phyloP scores from a whole-genome alignment of 2,797 vertebrate species.

The Chelon auratus region DNA sequence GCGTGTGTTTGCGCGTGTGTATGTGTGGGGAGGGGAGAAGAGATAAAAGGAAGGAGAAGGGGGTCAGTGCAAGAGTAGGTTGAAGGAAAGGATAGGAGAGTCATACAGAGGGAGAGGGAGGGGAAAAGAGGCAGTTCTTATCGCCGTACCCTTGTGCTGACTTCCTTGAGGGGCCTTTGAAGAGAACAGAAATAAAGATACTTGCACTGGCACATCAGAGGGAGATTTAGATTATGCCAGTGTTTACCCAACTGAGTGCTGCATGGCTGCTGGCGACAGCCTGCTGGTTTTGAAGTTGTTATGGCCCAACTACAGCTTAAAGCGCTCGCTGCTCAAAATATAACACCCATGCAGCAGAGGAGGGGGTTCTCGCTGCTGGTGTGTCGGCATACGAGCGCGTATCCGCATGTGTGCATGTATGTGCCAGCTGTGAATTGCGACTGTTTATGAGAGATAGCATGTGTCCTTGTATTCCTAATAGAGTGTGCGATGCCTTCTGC shows the following conservation, averaged over 20 bases:
- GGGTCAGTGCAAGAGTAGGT: constrained; percentile 68
- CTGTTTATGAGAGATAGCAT: constrained; percentile 70
- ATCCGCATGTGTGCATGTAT: constrained; percentile 24
- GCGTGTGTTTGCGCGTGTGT: not conserved
- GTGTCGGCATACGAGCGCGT: constrained; percentile 11
- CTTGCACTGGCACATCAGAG: constrained; percentile 72
- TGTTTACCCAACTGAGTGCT: constrained; percentile 77
- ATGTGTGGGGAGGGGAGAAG: constrained; percentile 22
- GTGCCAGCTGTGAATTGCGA: constrained; percentile 39
- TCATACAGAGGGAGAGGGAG: constrained; percentile 29
- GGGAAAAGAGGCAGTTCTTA: constrained; percentile 59
- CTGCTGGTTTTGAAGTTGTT: constrained; percentile 74
- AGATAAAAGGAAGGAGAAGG: constrained; percentile 71
- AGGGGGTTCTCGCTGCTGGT: constrained; percentile 28
- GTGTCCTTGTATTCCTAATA: constrained; percentile 70
- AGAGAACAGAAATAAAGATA: constrained; percentile 70
- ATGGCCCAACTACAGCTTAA: constrained; percentile 74
- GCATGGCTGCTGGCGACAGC: constrained; percentile 74
- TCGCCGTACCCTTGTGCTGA: constrained; percentile 81
- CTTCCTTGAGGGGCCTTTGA: constrained; percentile 76
- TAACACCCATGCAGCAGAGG: constrained; percentile 64
- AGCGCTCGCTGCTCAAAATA: constrained; percentile 66
- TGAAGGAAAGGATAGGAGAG: constrained; percentile 70
- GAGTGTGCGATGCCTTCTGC: constrained; percentile 44
- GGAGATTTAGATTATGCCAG: constrained; percentile 78